Percentiles rank a stretch among this genome's conserved stretches.
Evolutionary conservation across 2,888 invertebrate species (phyloP).

Genomic region (Thera britannica): DNA sequence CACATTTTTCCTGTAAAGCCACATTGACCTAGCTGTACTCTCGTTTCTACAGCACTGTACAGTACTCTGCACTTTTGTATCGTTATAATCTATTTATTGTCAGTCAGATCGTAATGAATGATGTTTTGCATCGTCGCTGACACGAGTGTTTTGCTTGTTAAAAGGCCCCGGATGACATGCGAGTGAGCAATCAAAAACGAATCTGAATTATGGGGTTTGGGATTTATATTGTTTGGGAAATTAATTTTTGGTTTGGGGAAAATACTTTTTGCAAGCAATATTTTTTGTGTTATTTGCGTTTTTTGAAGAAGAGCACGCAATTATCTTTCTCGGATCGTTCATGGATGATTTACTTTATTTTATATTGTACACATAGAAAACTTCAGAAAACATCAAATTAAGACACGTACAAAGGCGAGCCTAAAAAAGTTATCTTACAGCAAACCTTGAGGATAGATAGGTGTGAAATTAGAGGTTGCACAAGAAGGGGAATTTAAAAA

Average conservation of each 20-base stretch:
- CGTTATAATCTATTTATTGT: conserved; percentile 81
- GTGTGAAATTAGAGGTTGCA: no score
- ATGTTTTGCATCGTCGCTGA: conserved; percentile 74
- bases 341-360: no score
- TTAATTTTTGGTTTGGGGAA: conserved; percentile 39
- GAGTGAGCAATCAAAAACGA: conserved; percentile 69
- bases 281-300: neutral
- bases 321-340: no score
- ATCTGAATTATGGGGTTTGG: conserved; percentile 54
- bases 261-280: conserved; percentile 1
- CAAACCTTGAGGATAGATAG: no score
- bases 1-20: neutral
- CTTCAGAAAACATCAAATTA: no score
- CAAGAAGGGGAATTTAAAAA: no score
- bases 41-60: no score
- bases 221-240: conserved; percentile 48
- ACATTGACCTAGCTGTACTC: conserved; percentile 8
- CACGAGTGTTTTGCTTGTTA: conserved; percentile 70
- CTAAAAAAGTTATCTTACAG: no score
- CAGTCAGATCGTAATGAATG: conserved; percentile 75
- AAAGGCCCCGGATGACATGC: conserved; percentile 61
- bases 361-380: no score
- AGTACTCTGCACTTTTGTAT: conserved; percentile 76
- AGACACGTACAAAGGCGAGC: no score
- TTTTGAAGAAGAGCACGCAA: no score